phyloP scores from a whole-genome alignment of 2,888 invertebrate species.

The Ariolimax columbianus region DNA sequence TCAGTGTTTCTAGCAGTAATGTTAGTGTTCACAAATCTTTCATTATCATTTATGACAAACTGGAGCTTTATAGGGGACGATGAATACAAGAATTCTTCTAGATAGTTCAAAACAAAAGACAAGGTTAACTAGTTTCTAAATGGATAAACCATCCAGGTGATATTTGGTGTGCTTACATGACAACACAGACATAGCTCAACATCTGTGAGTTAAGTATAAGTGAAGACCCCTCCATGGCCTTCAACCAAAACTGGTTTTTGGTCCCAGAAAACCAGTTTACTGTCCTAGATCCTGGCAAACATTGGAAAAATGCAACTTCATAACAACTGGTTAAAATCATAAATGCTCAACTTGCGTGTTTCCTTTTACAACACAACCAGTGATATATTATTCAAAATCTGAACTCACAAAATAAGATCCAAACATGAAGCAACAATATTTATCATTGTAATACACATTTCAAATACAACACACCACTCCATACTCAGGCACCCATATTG shows the following conservation, averaged over 20 bases:
- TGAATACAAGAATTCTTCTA: neutral
- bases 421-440: neutral
- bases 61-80: neutral
- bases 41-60: neutral
- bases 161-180: slow-evolving; percentile 29
- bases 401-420: neutral
- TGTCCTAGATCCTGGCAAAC: slow-evolving; percentile 29
- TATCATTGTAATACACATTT: neutral
- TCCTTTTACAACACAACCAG: neutral
- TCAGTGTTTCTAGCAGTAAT: too few species aligned
- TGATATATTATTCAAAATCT: neutral
- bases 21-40: too few species aligned
- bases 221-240: slow-evolving; percentile 35
- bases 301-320: slow-evolving; percentile 32
- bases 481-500: too few species aligned
- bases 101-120: neutral
- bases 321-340: slow-evolving; percentile 3
- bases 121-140: slow-evolving; percentile 4
- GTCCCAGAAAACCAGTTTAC: slow-evolving; percentile 32
- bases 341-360: slow-evolving; percentile 6
- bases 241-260: slow-evolving; percentile 26
- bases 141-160: slow-evolving; percentile 22
- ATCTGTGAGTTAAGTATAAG: slow-evolving; percentile 29
- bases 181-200: slow-evolving; percentile 26
- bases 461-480: too few species aligned